Evolutionary conservation across 2,888 invertebrate genomes (phyloP).

Genomic region (Phoenoteleia sp.): DNA sequence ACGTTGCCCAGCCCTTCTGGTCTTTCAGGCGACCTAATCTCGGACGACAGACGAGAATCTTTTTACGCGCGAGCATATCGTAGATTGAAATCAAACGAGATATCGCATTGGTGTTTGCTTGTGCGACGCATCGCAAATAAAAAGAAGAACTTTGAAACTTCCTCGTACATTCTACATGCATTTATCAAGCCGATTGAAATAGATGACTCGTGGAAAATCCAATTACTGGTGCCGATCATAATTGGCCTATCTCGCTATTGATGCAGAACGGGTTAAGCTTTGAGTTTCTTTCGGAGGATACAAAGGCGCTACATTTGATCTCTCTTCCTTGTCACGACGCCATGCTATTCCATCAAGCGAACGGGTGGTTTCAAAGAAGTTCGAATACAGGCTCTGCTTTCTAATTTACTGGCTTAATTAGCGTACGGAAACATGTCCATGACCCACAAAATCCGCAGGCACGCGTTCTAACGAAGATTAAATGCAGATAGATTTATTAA

Average conservation of each 20-base stretch:
- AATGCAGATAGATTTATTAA: conserved; percentile 49
- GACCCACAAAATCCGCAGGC: conserved; percentile 49
- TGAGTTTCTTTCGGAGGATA: conserved; percentile 63
- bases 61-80: conserved; percentile 56
- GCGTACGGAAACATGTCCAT: conserved; percentile 28
- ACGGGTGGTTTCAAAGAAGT: conserved; percentile 44
- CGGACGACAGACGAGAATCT: conserved; percentile 49
- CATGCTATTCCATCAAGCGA: neutral
- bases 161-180: too few relatives aligned
- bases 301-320: conserved; percentile 53
- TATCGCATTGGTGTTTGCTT: conserved; percentile 60
- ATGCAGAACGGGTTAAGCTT: conserved; percentile 54
- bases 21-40: conserved; percentile 78
- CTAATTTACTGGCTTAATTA: conserved; percentile 54
- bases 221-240: conserved; percentile 68
- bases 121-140: conserved; percentile 62
- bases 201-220: conserved; percentile 75
- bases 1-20: conserved; percentile 66
- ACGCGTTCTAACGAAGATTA: conserved; percentile 48
- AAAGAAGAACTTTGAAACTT: too few relatives aligned
- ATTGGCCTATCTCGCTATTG: conserved; percentile 38
- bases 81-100: conserved; percentile 56
- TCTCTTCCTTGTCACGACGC: conserved; percentile 36
- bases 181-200: conserved; percentile 75
- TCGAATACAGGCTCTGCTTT: conserved; percentile 26